Evolutionary conservation across 2,888 invertebrate species (phyloP).

Genomic region (Xestoiulus laeticollis): DNA sequence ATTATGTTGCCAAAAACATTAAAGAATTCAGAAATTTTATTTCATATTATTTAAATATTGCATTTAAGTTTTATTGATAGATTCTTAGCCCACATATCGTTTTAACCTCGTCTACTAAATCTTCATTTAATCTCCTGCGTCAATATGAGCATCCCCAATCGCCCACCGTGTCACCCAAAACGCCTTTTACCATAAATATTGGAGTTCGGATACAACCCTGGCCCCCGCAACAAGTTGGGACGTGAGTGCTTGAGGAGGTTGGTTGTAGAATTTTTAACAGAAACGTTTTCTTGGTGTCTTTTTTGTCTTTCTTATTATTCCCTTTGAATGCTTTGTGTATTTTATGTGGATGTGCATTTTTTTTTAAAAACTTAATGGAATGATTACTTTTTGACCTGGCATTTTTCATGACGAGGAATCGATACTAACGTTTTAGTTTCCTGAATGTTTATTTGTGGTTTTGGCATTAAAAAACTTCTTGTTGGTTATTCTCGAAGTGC

Average conservation of each 20-base stretch:
- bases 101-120: not conserved
- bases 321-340: not conserved
- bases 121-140: not conserved
- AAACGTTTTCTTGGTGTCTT: constrained; percentile 5
- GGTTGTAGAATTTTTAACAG: constrained; percentile 5
- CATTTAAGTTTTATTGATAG: not conserved
- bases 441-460: not conserved
- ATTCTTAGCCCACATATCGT: not conserved
- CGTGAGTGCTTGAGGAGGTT: constrained; percentile 37
- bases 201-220: constrained; percentile 7
- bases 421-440: not conserved
- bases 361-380: not conserved
- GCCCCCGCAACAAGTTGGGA: constrained; percentile 32
- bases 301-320: not conserved
- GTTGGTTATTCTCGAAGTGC: not conserved
- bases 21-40: not conserved
- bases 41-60: not conserved
- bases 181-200: constrained; percentile 10
- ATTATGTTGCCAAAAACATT: not conserved
- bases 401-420: not conserved
- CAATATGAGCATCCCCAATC: constrained; percentile 16
- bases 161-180: constrained; percentile 25
- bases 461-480: not conserved
- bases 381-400: not conserved
- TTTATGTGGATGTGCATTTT: not conserved